Base-by-base conservation (phyloP, 2,113 vertebrate genomes). In the Heliornis fulica region DNA sequence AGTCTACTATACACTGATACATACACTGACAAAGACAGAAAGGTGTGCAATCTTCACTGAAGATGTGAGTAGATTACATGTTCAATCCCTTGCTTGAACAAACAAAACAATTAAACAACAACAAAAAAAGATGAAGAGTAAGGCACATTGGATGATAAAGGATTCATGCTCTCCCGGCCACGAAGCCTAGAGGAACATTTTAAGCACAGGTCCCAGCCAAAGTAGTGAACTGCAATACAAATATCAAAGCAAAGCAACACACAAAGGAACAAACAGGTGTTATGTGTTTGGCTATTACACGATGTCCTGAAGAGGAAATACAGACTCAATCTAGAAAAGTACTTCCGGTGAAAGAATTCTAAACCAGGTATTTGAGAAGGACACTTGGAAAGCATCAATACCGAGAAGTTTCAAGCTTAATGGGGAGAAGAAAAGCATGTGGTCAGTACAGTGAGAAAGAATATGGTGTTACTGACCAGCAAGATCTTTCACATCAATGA, bases 221-320 rank as follows among this genome's bases (percentile, higher is more conserved):
- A 0, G 0, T 14, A 20, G 68, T n/a, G 17, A 81, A 28, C 9
- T 60, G 6, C 45, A 76, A 48, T 2, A 54, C 1, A 3, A 61
- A 83, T 15, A 38, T 34, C 11, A 61, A 68, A 68, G 28, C 18
- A 77, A 88, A 60, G 4, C 26, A 40, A 38, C 5, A 34, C 10
- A 65, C 10, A 28, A 5, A 60, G 28, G 14, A 87, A 63, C 13
- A 64, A 66, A 78, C 11, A 25, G 21, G 78, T 72, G 8, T 20
- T 34, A 53, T 28, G 59, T 72, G 38, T 36, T 65, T 43, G 66
- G 68, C 34, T 45, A 54, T 18, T 66, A 70, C 45, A 46, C 10
- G 9, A 46, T 3, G 2, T 29, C 38, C 41, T 76, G 10, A 54
- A 29, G 10, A 87, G 1, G 0, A 91, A 69, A 45, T 32, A 36